Percentiles rank a stretch among this genome's conserved stretches.
phyloP scores from a whole-genome alignment of 2,113 vertebrate species.

The Festucalex cinctus region DNA sequence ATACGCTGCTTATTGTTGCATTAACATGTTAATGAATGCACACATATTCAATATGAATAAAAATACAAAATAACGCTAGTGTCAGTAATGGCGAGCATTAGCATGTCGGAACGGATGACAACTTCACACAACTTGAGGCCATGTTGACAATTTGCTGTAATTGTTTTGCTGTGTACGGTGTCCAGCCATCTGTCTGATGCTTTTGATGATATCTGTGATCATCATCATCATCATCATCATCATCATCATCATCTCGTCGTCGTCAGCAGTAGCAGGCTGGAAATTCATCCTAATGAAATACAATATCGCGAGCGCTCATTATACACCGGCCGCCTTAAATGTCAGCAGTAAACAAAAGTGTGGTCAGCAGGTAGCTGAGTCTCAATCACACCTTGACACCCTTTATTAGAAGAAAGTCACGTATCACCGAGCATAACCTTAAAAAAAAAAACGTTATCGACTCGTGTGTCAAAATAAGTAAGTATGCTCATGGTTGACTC shows the following conservation, averaged over 20 bases:
- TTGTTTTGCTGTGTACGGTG: background rate
- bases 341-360: slow-evolving; percentile 52
- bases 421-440: background rate
- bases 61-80: background rate
- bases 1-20: background rate
- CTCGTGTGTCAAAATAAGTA: background rate
- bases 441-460: background rate
- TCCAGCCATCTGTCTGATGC: slow-evolving; percentile 37
- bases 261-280: slow-evolving; percentile 18
- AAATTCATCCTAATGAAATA: slow-evolving; percentile 58
- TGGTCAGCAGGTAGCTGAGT: background rate
- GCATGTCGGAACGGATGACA: background rate
- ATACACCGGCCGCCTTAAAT: slow-evolving; percentile 46
- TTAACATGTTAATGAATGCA: slow-evolving; percentile 1
- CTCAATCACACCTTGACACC: slow-evolving; percentile 2
- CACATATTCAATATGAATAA: background rate
- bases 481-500: background rate
- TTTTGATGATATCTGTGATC: slow-evolving; percentile 14
- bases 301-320: slow-evolving; percentile 46
- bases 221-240: background rate
- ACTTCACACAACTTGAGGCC: background rate
- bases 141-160: background rate
- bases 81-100: slow-evolving; percentile 1
- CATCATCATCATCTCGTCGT: background rate
- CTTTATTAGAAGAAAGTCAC: background rate